These are phyloP conservation scores for Magallana nippona DNA, from an alignment of 2,888 invertebrate genomes.

Conservation along the genomic window DNA sequence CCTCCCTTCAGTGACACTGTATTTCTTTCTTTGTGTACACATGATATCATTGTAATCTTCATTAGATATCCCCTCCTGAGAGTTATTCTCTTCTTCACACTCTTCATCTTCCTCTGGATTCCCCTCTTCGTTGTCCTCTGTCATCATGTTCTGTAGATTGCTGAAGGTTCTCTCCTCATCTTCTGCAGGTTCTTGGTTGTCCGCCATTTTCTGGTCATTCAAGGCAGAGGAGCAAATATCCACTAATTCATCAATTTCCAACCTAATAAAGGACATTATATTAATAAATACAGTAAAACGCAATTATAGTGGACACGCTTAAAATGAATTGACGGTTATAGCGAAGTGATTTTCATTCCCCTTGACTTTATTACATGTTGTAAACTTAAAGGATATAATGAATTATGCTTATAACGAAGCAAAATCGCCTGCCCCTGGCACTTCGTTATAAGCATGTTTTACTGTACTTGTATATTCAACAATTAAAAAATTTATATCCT, in stretches of 20 bases:
- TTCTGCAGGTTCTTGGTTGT: conserved; percentile 52
- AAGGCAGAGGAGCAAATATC: background rate
- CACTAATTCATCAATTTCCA: background rate
- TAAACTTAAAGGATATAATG: too few species aligned
- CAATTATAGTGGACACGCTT: too few species aligned
- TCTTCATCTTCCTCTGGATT: conserved; percentile 7
- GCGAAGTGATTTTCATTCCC: too few species aligned
- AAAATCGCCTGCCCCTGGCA: too few species aligned
- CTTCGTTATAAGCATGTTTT: too few species aligned
- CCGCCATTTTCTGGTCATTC: conserved; percentile 41
- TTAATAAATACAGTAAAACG: too few species aligned
- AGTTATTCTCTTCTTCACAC: conserved; percentile 10
- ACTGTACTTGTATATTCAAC: background rate
- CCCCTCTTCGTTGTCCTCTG: conserved; percentile 37
- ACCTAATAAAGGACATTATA: background rate
- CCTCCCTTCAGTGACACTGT: background rate
- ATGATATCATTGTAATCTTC: conserved; percentile 56
- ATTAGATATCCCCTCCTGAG: conserved; percentile 39
- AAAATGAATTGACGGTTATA: too few species aligned
- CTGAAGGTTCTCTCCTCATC: background rate
- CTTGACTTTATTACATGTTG: too few species aligned
- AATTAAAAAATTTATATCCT: background rate
- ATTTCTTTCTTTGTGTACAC: conserved; percentile 53
- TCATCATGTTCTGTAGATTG: background rate
- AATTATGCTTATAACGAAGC: too few species aligned